Percentiles rank a stretch among this genome's conserved stretches.
Evolutionary conservation across 2,888 invertebrate genomes (phyloP).

Genomic region (Unio pictorum): DNA sequence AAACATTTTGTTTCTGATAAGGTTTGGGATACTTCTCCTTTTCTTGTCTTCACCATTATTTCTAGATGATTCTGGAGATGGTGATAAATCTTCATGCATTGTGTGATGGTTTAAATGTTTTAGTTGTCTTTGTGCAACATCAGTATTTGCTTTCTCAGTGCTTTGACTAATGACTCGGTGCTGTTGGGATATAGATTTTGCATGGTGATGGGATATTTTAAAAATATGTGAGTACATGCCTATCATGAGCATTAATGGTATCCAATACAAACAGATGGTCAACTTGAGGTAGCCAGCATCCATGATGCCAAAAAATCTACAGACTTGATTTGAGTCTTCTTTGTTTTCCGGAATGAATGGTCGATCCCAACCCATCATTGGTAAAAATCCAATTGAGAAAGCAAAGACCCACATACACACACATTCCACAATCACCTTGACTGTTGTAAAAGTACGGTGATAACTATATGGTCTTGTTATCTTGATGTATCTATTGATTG

Average conservation of each 20-base stretch:
- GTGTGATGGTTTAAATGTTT: background rate
- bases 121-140: background rate
- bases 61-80: no score
- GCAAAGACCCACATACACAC: constrained; percentile 36
- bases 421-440: constrained; percentile 22
- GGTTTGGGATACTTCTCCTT: background rate
- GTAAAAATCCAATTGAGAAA: constrained; percentile 35
- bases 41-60: background rate
- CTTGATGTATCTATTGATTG: constrained; percentile 46
- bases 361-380: constrained; percentile 42
- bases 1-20: constrained; percentile 7
- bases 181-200: constrained; percentile 32
- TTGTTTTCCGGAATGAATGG: constrained; percentile 12
- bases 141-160: no score
- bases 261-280: constrained; percentile 35
- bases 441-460: constrained; percentile 29
- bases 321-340: constrained; percentile 21
- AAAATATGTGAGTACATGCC: constrained; percentile 38
- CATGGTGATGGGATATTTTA: constrained; percentile 37
- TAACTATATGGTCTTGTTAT: constrained; percentile 40
- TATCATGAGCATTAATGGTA: constrained; percentile 37
- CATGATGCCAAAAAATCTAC: constrained; percentile 42
- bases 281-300: constrained; percentile 25
- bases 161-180: constrained; percentile 4
- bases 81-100: no score